Conservation (phyloP, 2,888 invertebrate species). For the Parthenolecanium corni region DNA sequence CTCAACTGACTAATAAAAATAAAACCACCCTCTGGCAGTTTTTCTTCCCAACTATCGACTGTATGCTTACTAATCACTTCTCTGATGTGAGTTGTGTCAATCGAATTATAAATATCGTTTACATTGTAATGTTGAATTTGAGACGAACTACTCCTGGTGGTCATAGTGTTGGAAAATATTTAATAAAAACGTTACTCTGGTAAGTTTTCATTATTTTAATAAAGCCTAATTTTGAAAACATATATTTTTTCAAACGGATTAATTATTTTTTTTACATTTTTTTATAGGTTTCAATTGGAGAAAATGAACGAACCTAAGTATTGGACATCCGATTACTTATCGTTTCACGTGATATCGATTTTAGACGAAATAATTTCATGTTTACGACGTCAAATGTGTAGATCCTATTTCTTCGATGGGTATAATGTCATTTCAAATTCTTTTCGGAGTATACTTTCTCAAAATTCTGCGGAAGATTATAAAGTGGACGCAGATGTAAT, state of each 20-base stretch:
- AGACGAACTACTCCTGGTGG: slow-evolving; percentile 32
- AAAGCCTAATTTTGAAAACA: no score
- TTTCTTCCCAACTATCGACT: slow-evolving; percentile 46
- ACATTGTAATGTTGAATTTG: slow-evolving; percentile 32
- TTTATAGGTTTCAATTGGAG: slow-evolving; percentile 40
- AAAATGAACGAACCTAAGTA: slow-evolving; percentile 35
- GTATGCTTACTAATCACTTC: slow-evolving; percentile 40
- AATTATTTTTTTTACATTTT: background rate
- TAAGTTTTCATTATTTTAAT: no score
- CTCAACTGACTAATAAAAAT: slow-evolving; percentile 45
- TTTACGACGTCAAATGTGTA: background rate
- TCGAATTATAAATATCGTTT: slow-evolving; percentile 34
- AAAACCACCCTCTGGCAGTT: slow-evolving; percentile 48
- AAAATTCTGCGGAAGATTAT: background rate
- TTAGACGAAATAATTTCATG: slow-evolving; percentile 41
- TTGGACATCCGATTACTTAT: slow-evolving; percentile 44
- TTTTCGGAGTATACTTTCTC: background rate
- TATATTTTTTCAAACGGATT: background rate
- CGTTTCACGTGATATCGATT: slow-evolving; percentile 43
- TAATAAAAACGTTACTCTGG: slow-evolving; percentile 42
- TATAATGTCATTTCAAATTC: background rate
- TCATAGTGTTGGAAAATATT: slow-evolving; percentile 43
- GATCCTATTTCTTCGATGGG: background rate
- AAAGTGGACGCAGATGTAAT: background rate
- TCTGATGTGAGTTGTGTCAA: slow-evolving; percentile 36